Percentiles rank a stretch among this genome's conserved stretches.
Evolutionary conservation across 2,113 vertebrate species (phyloP).

Genomic region (Grallaria varia): DNA sequence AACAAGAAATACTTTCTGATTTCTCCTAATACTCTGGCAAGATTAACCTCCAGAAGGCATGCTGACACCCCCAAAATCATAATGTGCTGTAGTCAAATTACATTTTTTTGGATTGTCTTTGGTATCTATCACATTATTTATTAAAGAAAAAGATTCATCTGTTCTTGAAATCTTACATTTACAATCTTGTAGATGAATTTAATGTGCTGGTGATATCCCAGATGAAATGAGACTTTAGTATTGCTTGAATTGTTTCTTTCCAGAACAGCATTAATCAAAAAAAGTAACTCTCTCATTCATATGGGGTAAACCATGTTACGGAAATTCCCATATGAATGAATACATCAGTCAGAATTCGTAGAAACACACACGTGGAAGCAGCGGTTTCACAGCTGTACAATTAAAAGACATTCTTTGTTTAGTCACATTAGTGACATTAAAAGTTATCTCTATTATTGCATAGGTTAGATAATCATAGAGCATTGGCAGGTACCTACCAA

Average conservation of each 20-base stretch:
- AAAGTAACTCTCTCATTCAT: not conserved
- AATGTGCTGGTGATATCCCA: not conserved
- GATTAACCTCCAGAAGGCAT: not conserved
- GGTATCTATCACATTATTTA: not conserved
- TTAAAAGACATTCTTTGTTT: not conserved
- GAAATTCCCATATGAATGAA: not conserved
- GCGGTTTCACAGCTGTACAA: not conserved
- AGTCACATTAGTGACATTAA: not conserved
- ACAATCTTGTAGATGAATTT: not conserved
- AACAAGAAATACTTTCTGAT: not conserved
- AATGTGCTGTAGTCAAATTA: not conserved
- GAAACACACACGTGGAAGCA: not conserved
- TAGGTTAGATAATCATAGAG: not conserved
- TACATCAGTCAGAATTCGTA: not conserved
- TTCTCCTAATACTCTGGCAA: not conserved
- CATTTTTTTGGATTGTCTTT: not conserved
- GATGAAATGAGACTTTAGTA: not conserved
- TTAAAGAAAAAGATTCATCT: not conserved
- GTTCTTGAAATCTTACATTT: not conserved
- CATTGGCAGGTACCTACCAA: constrained; percentile 74
- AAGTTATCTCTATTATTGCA: not conserved
- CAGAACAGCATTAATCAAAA: not conserved
- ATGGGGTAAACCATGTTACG: not conserved
- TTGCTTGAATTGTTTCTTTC: not conserved
- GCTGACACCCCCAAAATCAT: not conserved